These are phyloP conservation scores for Sebastes dallii DNA, from an alignment of 2,797 vertebrate species.

Conservation along the genomic window DNA sequence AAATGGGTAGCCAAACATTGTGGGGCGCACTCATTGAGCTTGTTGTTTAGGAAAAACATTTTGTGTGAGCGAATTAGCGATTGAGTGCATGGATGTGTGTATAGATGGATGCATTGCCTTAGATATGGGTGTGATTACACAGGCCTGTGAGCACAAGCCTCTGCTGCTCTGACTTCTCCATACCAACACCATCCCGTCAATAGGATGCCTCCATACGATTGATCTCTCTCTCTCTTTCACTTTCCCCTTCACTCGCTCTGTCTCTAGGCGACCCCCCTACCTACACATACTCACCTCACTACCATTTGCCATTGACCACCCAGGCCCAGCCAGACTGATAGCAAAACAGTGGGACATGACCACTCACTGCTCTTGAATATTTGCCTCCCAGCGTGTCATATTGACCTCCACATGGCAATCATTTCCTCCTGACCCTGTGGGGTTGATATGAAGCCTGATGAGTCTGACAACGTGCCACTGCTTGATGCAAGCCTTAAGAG, in stretches of 20 bases:
- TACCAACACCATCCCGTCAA: not conserved
- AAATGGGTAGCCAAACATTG: constrained; percentile 8
- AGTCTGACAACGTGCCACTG: constrained; percentile 3
- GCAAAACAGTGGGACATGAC: constrained; percentile 23
- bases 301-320: constrained; percentile 14
- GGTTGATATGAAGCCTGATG: constrained; percentile 8
- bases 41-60: constrained; percentile 3
- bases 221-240: not conserved
- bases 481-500: not conserved
- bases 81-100: not conserved
- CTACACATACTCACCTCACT: not conserved
- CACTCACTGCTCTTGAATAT: constrained; percentile 21
- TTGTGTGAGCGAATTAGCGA: not conserved
- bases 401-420: constrained; percentile 11
- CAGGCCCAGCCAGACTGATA: constrained; percentile 1
- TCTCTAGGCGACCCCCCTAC: not conserved
- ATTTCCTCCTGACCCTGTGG: constrained; percentile 26
- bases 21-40: not conserved
- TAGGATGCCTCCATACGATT: constrained; percentile 12
- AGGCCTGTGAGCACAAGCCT: not conserved
- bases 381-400: constrained; percentile 9
- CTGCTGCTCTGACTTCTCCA: not conserved
- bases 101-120: not conserved
- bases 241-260: not conserved
- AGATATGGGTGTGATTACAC: constrained; percentile 4